Evolutionary conservation across 2,797 vertebrate species (phyloP).

Genomic region (Brotogeris chrysoptera): DNA sequence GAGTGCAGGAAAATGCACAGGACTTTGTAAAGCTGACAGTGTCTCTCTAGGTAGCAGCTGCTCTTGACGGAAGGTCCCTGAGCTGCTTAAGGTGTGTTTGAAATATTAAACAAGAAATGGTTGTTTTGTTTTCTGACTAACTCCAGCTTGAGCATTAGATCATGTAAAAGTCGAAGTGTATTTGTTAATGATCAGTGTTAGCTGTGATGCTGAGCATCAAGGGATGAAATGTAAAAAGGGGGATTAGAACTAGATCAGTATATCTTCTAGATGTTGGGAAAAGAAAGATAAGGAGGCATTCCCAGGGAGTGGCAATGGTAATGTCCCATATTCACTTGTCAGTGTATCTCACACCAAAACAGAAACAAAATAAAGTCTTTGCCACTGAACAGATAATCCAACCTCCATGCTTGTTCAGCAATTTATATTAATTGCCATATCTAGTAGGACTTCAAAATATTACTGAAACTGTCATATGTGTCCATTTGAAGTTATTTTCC

Average conservation of each 20-base stretch:
- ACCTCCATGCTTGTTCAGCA: neutral
- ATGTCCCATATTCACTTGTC: neutral
- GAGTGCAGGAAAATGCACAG: neutral
- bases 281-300: neutral
- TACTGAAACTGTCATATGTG: neutral
- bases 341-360: neutral
- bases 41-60: neutral
- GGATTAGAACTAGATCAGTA: neutral
- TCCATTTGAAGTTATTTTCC: neutral
- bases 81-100: neutral
- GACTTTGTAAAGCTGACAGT: neutral
- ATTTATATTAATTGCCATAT: rapidly evolving
- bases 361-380: neutral
- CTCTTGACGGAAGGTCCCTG: neutral
- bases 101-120: neutral
- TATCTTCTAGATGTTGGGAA: neutral
- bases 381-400: neutral
- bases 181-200: neutral
- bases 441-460: neutral
- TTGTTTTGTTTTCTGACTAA: neutral
- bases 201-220: neutral
- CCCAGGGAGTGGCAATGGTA: neutral
- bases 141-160: neutral
- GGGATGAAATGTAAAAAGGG: neutral
- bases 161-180: neutral